These are phyloP conservation scores for Branchinecta sandiegonensis DNA, from an alignment of 2,888 invertebrate genomes.

Conservation along the genomic window DNA sequence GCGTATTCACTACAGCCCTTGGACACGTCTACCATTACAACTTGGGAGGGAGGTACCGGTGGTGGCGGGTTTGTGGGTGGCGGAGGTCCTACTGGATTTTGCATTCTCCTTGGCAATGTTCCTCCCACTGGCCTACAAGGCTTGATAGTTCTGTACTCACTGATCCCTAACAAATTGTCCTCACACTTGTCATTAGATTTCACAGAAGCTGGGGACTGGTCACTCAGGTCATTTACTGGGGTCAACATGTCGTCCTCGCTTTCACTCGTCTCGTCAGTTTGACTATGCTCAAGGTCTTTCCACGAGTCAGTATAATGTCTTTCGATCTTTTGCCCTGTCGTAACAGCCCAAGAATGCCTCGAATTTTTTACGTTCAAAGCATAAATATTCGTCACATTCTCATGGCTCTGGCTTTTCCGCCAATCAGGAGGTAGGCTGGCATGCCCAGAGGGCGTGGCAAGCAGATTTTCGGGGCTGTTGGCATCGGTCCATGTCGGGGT, in stretches of 20 bases:
- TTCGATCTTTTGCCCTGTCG: not conserved
- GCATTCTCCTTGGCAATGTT: constrained; percentile 12
- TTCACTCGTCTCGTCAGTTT: constrained; percentile 22
- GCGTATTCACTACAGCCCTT: constrained; percentile 33
- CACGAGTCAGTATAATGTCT: constrained; percentile 10
- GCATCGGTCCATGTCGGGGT: constrained; percentile 18
- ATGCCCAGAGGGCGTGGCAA: not conserved
- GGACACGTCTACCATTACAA: constrained; percentile 47
- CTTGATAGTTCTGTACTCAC: constrained; percentile 29
- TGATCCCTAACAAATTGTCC: not conserved
- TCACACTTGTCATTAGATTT: constrained; percentile 28
- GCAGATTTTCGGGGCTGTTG: not conserved
- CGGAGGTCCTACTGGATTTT: constrained; percentile 37
- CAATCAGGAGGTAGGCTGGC: constrained; percentile 17
- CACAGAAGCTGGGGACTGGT: constrained; percentile 25
- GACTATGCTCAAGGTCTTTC: constrained; percentile 19
- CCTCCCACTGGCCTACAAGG: constrained; percentile 27
- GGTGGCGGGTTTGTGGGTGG: constrained; percentile 71
- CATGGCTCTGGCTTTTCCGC: constrained; percentile 44
- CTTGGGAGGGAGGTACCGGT: constrained; percentile 37
- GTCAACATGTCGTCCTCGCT: constrained; percentile 23
- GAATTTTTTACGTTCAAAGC: constrained; percentile 29
- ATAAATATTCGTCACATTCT: constrained; percentile 37
- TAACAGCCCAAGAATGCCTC: constrained; percentile 31
- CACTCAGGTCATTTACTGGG: constrained; percentile 22